phyloP scores from a whole-genome alignment of 1,140 invertebrate species.

The Marisa cornuarietis region DNA sequence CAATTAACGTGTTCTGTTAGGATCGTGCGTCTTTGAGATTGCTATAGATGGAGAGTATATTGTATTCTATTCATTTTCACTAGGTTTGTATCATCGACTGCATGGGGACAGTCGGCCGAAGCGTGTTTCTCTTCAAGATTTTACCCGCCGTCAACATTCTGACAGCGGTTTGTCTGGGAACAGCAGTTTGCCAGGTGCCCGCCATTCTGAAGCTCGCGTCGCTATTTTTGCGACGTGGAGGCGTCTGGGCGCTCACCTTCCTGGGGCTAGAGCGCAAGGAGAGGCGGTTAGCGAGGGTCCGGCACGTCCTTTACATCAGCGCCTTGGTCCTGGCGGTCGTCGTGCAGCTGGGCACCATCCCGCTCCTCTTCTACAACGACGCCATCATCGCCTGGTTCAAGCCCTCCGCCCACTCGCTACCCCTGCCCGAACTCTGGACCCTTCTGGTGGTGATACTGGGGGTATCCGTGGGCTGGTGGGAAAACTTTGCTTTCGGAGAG shows the following conservation, averaged over 20 bases:
- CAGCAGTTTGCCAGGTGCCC: slow-evolving; percentile 35
- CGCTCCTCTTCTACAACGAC: neutral
- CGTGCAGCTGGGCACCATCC: slow-evolving; percentile 23
- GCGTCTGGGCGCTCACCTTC: neutral
- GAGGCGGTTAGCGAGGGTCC: neutral
- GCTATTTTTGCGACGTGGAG: neutral
- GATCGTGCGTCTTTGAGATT: too few relatives aligned
- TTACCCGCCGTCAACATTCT: slow-evolving; percentile 34
- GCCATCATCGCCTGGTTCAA: neutral
- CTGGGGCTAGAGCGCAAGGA: neutral
- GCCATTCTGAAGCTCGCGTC: slow-evolving; percentile 33
- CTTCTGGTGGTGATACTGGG: slow-evolving; percentile 13
- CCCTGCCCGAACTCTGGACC: slow-evolving; percentile 5
- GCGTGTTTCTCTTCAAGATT: slow-evolving; percentile 39
- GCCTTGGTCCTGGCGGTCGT: slow-evolving; percentile 14
- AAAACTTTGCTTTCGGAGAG: slow-evolving; percentile 86
- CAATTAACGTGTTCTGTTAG: too few relatives aligned
- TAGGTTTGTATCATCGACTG: slow-evolving; percentile 39
- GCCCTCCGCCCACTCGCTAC: neutral
- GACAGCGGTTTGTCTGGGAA: slow-evolving; percentile 26
- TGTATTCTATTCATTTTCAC: slow-evolving; percentile 11
- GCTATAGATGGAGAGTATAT: too few relatives aligned
- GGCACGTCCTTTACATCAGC: neutral
- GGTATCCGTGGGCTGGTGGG: slow-evolving; percentile 94
- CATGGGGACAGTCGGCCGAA: slow-evolving; percentile 34